Evolutionary conservation across 2,797 vertebrate genomes (phyloP).

Genomic region (Triplophysa yarkandensis): DNA sequence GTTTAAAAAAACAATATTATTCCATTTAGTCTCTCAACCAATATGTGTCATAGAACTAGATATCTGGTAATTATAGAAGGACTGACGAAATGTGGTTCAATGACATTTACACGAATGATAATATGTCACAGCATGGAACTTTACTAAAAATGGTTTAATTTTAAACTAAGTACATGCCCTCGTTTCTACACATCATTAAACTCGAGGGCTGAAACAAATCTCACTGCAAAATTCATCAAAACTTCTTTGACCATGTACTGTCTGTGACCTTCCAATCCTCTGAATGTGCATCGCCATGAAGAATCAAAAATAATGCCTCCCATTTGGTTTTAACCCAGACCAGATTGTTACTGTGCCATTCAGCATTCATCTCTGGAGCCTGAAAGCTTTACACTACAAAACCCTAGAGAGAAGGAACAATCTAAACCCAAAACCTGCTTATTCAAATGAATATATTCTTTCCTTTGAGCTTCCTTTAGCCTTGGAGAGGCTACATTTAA

Average conservation of each 20-base stretch:
- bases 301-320: slow-evolving; percentile 32
- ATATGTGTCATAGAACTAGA: background rate
- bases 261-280: slow-evolving; percentile 37
- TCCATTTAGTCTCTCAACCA: background rate
- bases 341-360: slow-evolving; percentile 31
- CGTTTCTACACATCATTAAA: background rate
- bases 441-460: slow-evolving; percentile 45
- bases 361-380: slow-evolving; percentile 39
- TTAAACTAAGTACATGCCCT: background rate
- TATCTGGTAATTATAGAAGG: slow-evolving; percentile 1
- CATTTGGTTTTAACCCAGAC: slow-evolving; percentile 39
- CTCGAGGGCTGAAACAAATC: slow-evolving; percentile 18
- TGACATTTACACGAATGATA: background rate
- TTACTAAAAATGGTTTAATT: background rate
- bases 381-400: slow-evolving; percentile 49
- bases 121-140: background rate
- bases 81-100: background rate
- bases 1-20: no score
- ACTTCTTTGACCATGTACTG: slow-evolving; percentile 22
- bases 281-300: slow-evolving; percentile 21
- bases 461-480: slow-evolving; percentile 45
- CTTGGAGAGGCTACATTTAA: slow-evolving; percentile 1
- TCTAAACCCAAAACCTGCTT: slow-evolving; percentile 46
- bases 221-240: slow-evolving; percentile 17
- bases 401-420: slow-evolving; percentile 48